Conservation (phyloP, 2,797 vertebrate species). For the Sebastes minor region DNA sequence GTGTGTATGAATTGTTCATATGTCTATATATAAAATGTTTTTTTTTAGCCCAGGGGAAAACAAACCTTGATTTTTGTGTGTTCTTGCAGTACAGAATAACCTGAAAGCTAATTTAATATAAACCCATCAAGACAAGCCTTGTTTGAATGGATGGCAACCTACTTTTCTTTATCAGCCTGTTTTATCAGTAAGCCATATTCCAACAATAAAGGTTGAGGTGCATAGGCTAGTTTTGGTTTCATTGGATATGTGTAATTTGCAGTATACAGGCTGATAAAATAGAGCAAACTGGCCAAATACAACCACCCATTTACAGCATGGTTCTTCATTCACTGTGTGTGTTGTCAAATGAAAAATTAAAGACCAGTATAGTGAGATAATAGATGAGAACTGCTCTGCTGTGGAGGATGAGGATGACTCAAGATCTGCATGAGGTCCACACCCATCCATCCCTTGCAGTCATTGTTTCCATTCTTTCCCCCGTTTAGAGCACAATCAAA, state of each 20-base stretch:
- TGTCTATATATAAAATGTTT: conserved; percentile 12
- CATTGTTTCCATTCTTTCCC: conserved; percentile 77
- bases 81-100: neutral
- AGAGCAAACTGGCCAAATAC: neutral
- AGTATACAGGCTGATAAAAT: neutral
- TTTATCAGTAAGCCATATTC: neutral
- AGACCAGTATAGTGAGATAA: neutral
- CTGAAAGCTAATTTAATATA: neutral
- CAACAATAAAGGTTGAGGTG: neutral
- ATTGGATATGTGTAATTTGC: neutral
- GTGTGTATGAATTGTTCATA: neutral
- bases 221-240: neutral
- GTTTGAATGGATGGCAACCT: neutral
- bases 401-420: conserved; percentile 31
- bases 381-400: neutral
- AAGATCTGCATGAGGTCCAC: conserved; percentile 72
- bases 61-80: neutral
- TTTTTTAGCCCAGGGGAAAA: conserved; percentile 6
- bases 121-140: neutral
- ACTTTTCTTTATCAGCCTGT: neutral
- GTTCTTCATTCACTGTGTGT: neutral
- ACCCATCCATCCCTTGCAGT: conserved; percentile 77
- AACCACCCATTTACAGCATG: neutral
- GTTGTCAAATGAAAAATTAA: neutral
- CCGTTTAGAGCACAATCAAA: conserved; percentile 34